Base-by-base conservation (phyloP, 2,888 invertebrate genomes). In the Erynnis tages region DNA sequence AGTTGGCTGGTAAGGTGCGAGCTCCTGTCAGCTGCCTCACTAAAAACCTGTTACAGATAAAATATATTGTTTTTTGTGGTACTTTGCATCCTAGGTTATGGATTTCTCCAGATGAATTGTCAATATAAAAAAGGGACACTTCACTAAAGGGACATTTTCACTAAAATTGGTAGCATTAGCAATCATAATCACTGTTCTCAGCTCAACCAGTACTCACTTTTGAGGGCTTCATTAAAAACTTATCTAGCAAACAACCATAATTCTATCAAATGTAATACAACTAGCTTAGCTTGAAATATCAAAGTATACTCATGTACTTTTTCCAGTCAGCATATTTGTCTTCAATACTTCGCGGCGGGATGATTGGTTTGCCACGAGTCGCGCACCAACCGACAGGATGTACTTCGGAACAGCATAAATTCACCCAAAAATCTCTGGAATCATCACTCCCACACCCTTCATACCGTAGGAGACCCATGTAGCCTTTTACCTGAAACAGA, bases 381-480 rank as follows among this genome's bases (percentile, higher is more conserved):
- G 98, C 98, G 86, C 98, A 98, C 98, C 98, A 99, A 4, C 98
- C 98, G 2, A 99, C 98, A 10, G 97, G 97, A 83, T 98, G 97
- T n/a, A 99, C 96, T 73, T 96, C 95, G 13, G 96, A 94, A 55
- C 96, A 96, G 80, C 98, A 97, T 43, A 99, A 88, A 68, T 98
- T 98, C 3, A 98, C 95, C 98, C 98, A 99, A 79, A 99, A 98
- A 81, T 99, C 98, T 79, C 96, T 95, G 17, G 94, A 93, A 52
- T 93, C 91, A 74, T 97, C 96, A 58, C 93, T 93, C 19, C 96
- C 97, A 76, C 97, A 98, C 4, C 98, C 99, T 89, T 98, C 98
- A 77, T 97, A 99, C 54, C 95, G 91, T 65, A 95, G 80, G 38
- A 94, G 77, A 0, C 95, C 95, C 89, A 95, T 94, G 66, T 95